Conservation (phyloP, 2,113 vertebrate species). For the Crypturellus undulatus region DNA sequence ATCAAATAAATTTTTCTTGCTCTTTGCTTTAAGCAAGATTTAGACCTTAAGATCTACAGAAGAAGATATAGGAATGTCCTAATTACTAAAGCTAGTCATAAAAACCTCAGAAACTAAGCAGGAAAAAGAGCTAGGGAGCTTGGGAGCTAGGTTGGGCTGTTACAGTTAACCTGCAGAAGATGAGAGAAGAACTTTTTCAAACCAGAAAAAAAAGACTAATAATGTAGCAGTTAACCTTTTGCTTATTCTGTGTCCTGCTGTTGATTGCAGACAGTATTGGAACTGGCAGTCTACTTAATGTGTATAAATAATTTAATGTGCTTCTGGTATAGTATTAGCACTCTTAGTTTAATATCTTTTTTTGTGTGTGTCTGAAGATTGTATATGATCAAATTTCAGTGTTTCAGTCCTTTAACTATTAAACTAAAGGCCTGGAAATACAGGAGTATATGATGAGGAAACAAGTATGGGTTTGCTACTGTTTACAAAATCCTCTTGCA, state of each 20-base stretch:
- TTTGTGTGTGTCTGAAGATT: not conserved
- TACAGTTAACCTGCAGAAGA: not conserved
- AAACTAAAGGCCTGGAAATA: not conserved
- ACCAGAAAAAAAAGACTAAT: not conserved
- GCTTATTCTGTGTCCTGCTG: not conserved
- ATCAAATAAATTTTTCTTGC: not conserved
- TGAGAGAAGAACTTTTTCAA: not conserved
- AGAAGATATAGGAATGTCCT: not conserved
- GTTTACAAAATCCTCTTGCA: not conserved
- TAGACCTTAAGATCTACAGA: not conserved
- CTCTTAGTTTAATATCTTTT: not conserved
- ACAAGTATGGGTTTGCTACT: not conserved
- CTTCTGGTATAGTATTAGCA: not conserved
- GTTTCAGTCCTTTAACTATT: not conserved
- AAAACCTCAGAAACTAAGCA: not conserved
- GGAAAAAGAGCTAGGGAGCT: not conserved
- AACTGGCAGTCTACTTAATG: not conserved
- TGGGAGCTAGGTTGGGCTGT: not conserved
- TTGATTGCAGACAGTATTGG: not conserved
- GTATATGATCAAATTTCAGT: not conserved
- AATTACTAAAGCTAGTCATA: not conserved
- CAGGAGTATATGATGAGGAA: not conserved
- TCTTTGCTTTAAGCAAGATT: not conserved
- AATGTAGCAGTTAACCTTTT: not conserved
- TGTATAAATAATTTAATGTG: not conserved